Conservation (phyloP, 2,113 vertebrate species). For the Myotis brandtii region DNA sequence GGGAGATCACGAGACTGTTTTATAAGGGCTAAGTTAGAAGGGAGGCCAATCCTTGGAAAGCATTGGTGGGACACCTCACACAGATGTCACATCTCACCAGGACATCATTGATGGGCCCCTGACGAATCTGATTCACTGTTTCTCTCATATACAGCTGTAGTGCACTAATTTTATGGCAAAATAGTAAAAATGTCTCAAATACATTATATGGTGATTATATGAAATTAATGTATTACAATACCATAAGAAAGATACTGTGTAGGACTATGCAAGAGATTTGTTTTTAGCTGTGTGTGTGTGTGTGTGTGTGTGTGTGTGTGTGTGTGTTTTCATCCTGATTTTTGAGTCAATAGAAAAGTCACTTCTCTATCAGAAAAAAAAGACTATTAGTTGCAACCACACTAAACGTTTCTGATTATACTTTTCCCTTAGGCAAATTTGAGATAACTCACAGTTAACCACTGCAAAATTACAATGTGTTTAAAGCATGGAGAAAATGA, state of each 20-base stretch:
- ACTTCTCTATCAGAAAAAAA: neutral
- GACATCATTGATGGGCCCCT: neutral
- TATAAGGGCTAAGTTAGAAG: neutral
- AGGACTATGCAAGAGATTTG: neutral
- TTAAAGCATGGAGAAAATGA: constrained; percentile 56
- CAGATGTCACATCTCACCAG: neutral
- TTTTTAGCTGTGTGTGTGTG: neutral
- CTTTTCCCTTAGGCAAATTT: constrained; percentile 60
- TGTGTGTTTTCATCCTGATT: neutral
- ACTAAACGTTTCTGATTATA: constrained; percentile 30
- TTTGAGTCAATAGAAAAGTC: neutral
- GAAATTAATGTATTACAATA: neutral
- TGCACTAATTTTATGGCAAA: neutral
- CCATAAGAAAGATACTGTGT: neutral
- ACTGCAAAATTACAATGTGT: constrained; percentile 32
- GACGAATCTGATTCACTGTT: neutral
- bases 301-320: no score
- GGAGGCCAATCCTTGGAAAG: neutral
- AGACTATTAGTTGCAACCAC: neutral
- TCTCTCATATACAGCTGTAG: neutral
- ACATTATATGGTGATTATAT: neutral
- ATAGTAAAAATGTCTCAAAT: neutral
- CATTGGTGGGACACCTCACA: neutral
- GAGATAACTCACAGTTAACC: constrained; percentile 34
- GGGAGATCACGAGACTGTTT: neutral